Evolutionary conservation across 2,113 vertebrate species (phyloP).

Genomic region (Orcinus orca): DNA sequence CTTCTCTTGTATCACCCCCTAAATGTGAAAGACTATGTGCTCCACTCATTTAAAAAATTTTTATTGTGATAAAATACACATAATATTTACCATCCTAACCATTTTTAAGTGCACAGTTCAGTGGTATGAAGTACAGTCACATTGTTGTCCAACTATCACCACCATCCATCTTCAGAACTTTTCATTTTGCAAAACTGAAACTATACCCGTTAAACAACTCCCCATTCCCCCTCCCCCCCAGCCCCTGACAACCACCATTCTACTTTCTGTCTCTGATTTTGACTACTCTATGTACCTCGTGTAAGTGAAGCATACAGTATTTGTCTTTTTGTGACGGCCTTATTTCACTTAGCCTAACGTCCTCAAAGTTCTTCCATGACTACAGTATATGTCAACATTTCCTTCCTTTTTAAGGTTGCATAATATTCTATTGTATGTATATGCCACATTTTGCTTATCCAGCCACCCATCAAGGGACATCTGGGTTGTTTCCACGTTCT

Average conservation of each 20-base stretch:
- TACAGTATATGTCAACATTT: neutral
- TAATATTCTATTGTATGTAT: neutral
- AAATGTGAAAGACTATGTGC: neutral
- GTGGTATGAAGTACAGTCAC: neutral
- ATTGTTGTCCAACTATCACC: neutral
- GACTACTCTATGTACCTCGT: neutral
- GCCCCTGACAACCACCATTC: neutral
- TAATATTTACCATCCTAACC: neutral
- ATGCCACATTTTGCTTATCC: neutral
- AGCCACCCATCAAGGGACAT: neutral
- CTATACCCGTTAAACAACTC: neutral
- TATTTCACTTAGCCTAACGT: neutral
- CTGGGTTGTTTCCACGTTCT: neutral
- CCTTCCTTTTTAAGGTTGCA: neutral
- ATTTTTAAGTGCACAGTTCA: neutral
- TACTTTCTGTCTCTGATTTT: neutral
- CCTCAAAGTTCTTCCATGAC: neutral
- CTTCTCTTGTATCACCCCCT: neutral
- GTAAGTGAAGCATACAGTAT: neutral
- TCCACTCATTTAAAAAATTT: neutral
- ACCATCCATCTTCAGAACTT: neutral
- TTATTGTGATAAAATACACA: neutral
- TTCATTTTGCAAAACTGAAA: neutral
- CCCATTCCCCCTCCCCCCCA: too few species aligned
- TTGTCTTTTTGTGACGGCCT: neutral